These are phyloP conservation scores for Luscinia megarhynchos DNA, from an alignment of 2,797 vertebrate genomes.

Conservation along the genomic window DNA sequence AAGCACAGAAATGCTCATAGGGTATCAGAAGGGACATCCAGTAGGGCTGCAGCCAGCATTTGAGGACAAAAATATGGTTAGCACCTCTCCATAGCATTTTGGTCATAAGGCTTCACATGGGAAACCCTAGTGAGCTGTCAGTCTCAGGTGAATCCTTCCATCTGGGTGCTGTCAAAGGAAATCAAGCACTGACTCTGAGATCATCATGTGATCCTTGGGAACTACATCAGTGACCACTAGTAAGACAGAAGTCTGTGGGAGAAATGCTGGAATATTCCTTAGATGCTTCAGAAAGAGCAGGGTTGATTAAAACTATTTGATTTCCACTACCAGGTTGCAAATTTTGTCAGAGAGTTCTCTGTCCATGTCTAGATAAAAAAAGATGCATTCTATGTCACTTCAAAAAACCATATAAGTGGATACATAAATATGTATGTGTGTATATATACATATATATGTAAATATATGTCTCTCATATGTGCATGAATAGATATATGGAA, in stretches of 20 bases:
- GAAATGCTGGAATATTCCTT: neutral
- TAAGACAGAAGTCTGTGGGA: neutral
- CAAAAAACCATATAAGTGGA: neutral
- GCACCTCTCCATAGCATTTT: neutral
- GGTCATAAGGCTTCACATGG: neutral
- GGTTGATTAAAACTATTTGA: neutral
- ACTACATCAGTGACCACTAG: neutral
- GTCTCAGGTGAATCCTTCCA: neutral
- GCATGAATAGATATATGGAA: neutral
- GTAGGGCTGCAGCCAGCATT: neutral
- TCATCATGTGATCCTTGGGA: neutral
- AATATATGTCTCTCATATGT: neutral
- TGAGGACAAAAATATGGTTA: neutral
- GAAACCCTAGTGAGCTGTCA: neutral
- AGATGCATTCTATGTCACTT: neutral
- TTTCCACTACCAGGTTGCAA: neutral
- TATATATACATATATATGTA: neutral
- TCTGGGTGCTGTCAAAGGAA: neutral
- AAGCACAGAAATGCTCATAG: neutral
- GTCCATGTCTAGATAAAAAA: neutral
- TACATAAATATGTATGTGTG: neutral
- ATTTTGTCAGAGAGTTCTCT: neutral
- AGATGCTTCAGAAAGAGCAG: neutral
- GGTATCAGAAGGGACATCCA: neutral
- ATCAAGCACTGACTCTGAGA: neutral